Evolutionary conservation across 2,888 invertebrate species (phyloP), one percentile per base, ranked within the genome.

Genomic region (Metacarcinus magister): DNA sequence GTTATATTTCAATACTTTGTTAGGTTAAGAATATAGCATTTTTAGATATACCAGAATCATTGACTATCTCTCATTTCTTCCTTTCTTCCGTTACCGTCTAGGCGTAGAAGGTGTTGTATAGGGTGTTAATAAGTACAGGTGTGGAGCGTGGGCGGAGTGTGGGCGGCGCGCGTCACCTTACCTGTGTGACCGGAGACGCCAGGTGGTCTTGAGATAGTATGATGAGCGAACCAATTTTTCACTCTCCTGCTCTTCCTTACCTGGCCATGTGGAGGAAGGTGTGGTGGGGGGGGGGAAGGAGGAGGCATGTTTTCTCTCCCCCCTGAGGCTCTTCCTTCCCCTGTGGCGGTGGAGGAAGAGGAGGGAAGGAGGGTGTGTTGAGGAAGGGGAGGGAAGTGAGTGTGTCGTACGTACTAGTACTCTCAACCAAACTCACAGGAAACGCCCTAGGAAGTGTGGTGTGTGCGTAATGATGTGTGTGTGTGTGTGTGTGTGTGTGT

Each of bases 401-500:
- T 60, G 60, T 60, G 67, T 67, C 16, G 10, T 67, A 48, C 48
- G 5, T 13, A 0, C n/a, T 19, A 0, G 44, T 39, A 32, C 43
- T 32, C 44, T 87, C 5, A 39, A 2, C n/a, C n/a, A n/a, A n/a
- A 44, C 39, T 90, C 44, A 5, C 32, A 90, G 44, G 44, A 23
- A 39, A 19, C 7, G 32, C 39, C 8, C 5, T 8, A 23, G 67
- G 19, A n/a, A 23, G 67, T 67, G 67, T 67, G 67, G 48, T 5
- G 48, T 48, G 48, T 48, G 48, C 13, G 48, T 48, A 13, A 8
- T 5, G 5, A 13, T 48, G 48, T 48, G 48, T 48, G 48, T 67
- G 67, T 67, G 67, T 67, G 67, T 67, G 67, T 67, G 67, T 67
- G 67, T 67, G 67, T 67, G 67, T 67, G 23, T 90, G 44, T 90